Conservation (phyloP, 1,140 invertebrate species). For the Polyergus mexicanus region DNA sequence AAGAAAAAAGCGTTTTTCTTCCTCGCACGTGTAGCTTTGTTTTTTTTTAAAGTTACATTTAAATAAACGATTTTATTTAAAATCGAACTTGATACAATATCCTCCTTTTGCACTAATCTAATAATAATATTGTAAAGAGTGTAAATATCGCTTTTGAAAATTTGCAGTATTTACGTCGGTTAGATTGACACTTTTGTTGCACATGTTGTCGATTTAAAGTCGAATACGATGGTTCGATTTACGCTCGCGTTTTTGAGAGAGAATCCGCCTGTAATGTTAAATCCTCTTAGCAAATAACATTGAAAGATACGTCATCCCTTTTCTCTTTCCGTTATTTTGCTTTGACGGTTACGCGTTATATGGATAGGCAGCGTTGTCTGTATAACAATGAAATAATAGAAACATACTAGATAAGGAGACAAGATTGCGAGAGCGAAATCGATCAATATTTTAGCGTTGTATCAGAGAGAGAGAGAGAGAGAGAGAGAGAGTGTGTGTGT, state of each 20-base stretch:
- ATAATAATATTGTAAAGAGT: slow-evolving; percentile 1
- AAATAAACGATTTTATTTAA: not conserved
- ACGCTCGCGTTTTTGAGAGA: slow-evolving; percentile 3
- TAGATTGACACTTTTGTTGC: slow-evolving; percentile 19
- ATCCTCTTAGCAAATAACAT: slow-evolving; percentile 31
- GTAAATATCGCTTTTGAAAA: slow-evolving; percentile 15
- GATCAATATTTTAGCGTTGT: slow-evolving; percentile 73
- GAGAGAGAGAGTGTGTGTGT: too few relatives aligned
- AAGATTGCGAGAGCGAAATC: slow-evolving; percentile 70
- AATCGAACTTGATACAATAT: not conserved
- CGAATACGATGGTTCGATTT: slow-evolving; percentile 15
- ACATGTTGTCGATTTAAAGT: slow-evolving; percentile 14
- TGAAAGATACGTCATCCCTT: slow-evolving; percentile 33
- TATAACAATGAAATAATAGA: slow-evolving; percentile 84
- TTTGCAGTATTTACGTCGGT: not conserved
- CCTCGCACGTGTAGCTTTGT: not conserved
- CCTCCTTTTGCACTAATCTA: slow-evolving; percentile 1
- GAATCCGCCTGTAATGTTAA: slow-evolving; percentile 4
- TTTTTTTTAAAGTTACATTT: not conserved
- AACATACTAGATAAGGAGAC: slow-evolving; percentile 82
- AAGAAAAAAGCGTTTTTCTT: not conserved
- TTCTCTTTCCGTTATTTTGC: slow-evolving; percentile 63
- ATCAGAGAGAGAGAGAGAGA: too few relatives aligned
- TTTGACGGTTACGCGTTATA: slow-evolving; percentile 75
- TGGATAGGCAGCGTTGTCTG: slow-evolving; percentile 78